Evolutionary conservation across 1,140 invertebrate species (phyloP).

Genomic region (Conus ventricosus): DNA sequence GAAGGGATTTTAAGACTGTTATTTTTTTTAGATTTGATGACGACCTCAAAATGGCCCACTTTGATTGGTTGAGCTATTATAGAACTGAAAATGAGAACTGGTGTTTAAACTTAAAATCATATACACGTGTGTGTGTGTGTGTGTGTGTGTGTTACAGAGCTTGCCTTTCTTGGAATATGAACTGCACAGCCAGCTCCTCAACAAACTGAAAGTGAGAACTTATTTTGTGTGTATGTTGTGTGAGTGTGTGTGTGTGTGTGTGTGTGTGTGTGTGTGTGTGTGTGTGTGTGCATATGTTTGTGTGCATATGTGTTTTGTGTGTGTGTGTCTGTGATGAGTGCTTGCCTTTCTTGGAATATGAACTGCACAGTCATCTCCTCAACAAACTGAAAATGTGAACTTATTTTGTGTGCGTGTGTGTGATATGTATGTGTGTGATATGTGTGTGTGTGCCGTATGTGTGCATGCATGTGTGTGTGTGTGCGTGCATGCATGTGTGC

Average conservation of each 20-base stretch:
- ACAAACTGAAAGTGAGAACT: slow-evolving; percentile 86
- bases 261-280: slow-evolving; percentile 16
- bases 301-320: slow-evolving; percentile 29
- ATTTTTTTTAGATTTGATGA: too few relatives aligned
- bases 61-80: too few relatives aligned
- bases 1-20: too few relatives aligned
- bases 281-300: neutral
- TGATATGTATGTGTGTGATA: neutral
- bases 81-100: too few relatives aligned
- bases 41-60: too few relatives aligned
- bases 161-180: slow-evolving; percentile 97
- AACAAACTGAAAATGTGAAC: slow-evolving; percentile 88
- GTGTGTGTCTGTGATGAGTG: slow-evolving; percentile 57
- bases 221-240: slow-evolving; percentile 8
- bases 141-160: slow-evolving; percentile 56
- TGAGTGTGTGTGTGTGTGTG: neutral
- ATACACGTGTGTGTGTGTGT: neutral
- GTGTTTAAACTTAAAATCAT: too few relatives aligned
- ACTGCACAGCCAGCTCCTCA: slow-evolving; percentile 91
- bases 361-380: slow-evolving; percentile 91
- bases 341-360: slow-evolving; percentile 96
- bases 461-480: neutral
- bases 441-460: neutral
- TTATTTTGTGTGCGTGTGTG: neutral
- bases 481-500: neutral